Percentiles rank a stretch among this genome's conserved stretches.
phyloP scores from a whole-genome alignment of 2,797 vertebrate species.

The Falco biarmicus region DNA sequence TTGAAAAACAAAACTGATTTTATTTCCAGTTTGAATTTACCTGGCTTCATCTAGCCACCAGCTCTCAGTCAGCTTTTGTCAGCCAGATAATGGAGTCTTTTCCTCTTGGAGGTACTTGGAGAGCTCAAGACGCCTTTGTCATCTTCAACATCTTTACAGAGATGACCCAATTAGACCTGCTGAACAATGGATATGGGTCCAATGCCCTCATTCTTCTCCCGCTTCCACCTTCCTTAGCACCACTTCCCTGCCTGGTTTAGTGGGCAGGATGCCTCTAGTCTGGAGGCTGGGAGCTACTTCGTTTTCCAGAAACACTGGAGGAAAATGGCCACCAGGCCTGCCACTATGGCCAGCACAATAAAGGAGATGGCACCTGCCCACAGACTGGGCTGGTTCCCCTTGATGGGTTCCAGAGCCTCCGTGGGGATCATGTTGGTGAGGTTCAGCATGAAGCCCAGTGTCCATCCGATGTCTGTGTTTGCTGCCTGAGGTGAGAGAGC shows the following conservation, averaged over 20 bases:
- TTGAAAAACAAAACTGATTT: constrained; percentile 23
- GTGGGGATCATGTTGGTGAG: constrained; percentile 79
- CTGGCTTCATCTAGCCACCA: background rate
- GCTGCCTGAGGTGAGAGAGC: constrained; percentile 71
- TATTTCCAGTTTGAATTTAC: constrained; percentile 22
- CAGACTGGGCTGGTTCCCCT: constrained; percentile 61
- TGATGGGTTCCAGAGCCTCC: constrained; percentile 13
- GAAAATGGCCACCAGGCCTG: constrained; percentile 31
- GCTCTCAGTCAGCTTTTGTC: background rate
- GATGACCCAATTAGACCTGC: background rate
- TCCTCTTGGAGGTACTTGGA: background rate
- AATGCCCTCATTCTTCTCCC: background rate
- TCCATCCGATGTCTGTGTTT: constrained; percentile 82
- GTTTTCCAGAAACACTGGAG: constrained; percentile 62
- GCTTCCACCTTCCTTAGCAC: background rate
- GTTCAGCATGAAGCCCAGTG: constrained; percentile 86
- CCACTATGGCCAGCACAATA: constrained; percentile 64
- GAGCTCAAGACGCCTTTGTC: background rate
- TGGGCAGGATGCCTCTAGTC: background rate
- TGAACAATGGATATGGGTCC: background rate
- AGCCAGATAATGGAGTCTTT: background rate
- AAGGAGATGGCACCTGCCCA: constrained; percentile 78
- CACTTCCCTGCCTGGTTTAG: background rate
- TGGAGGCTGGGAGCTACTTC: constrained; percentile 6
- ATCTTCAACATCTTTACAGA: background rate